phyloP scores from a whole-genome alignment of 2,797 vertebrate species.

The Halcyon leucocephala region DNA sequence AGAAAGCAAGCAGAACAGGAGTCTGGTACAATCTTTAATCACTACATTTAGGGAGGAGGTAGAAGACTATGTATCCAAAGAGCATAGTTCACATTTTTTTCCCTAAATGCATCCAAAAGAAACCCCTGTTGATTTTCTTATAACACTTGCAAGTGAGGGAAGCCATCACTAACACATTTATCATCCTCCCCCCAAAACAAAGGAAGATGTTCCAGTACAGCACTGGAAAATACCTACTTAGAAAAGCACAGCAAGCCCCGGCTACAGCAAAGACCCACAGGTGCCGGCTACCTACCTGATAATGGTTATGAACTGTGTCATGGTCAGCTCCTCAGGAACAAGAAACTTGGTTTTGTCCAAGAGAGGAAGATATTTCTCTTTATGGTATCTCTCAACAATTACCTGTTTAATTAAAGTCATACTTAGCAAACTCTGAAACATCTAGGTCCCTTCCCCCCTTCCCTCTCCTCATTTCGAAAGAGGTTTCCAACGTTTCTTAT shows the following conservation, averaged over 20 bases:
- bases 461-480: background rate
- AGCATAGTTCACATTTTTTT: background rate
- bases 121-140: background rate
- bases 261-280: background rate
- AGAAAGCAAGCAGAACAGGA: background rate
- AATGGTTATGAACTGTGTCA: slow-evolving; percentile 91
- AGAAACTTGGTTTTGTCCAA: slow-evolving; percentile 94
- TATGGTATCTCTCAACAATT: slow-evolving; percentile 87
- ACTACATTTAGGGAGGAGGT: background rate
- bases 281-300: slow-evolving; percentile 80
- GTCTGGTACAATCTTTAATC: background rate
- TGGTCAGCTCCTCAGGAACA: slow-evolving; percentile 89
- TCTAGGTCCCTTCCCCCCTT: accelerated
- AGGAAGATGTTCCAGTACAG: background rate
- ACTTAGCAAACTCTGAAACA: background rate
- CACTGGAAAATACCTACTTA: accelerated
- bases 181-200: background rate
- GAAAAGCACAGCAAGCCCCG: background rate
- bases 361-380: slow-evolving; percentile 86
- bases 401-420: slow-evolving; percentile 77
- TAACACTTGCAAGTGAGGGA: background rate
- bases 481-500: accelerated
- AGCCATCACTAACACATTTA: background rate
- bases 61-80: background rate
- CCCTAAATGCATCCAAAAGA: background rate